Conservation (phyloP, 2,797 vertebrate species). For the Pterois miles region DNA sequence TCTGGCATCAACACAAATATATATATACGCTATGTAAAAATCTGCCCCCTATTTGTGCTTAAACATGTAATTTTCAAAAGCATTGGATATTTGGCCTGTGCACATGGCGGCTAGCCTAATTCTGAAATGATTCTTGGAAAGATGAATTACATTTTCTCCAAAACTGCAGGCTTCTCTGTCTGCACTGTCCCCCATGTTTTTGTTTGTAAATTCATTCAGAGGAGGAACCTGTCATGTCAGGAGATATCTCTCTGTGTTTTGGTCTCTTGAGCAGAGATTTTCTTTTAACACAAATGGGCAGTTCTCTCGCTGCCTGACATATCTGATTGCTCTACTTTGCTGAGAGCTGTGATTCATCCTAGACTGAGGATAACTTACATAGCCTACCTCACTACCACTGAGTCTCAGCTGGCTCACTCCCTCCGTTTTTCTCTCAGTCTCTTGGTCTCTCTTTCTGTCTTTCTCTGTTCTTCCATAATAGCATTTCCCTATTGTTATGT, state of each 20-base stretch:
- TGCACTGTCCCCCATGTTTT: slow-evolving; percentile 1
- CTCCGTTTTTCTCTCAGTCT: neutral
- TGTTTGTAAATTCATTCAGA: slow-evolving; percentile 48
- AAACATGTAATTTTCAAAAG: neutral
- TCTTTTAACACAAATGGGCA: slow-evolving; percentile 74
- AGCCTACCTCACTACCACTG: slow-evolving; percentile 56
- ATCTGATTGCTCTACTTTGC: slow-evolving; percentile 78
- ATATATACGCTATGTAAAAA: neutral
- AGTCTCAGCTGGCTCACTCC: slow-evolving; percentile 24
- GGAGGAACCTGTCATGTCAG: slow-evolving; percentile 48
- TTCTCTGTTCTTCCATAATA: slow-evolving; percentile 28
- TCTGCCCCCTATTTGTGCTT: neutral
- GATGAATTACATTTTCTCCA: slow-evolving; percentile 1
- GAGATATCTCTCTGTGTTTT: slow-evolving; percentile 56
- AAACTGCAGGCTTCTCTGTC: slow-evolving; percentile 15
- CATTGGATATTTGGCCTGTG: neutral
- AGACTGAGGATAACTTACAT: slow-evolving; percentile 68
- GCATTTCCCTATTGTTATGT: slow-evolving; percentile 33
- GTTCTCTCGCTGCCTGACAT: slow-evolving; percentile 73
- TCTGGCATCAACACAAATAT: neutral
- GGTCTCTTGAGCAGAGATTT: slow-evolving; percentile 63
- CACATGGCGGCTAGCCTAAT: neutral
- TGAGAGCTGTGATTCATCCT: slow-evolving; percentile 79
- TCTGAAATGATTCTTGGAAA: slow-evolving; percentile 11
- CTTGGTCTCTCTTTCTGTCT: slow-evolving; percentile 18